Percentiles rank a stretch among this genome's conserved stretches.
Conservation (phyloP, 1,140 invertebrate species). For the Helicoverpa zea region DNA sequence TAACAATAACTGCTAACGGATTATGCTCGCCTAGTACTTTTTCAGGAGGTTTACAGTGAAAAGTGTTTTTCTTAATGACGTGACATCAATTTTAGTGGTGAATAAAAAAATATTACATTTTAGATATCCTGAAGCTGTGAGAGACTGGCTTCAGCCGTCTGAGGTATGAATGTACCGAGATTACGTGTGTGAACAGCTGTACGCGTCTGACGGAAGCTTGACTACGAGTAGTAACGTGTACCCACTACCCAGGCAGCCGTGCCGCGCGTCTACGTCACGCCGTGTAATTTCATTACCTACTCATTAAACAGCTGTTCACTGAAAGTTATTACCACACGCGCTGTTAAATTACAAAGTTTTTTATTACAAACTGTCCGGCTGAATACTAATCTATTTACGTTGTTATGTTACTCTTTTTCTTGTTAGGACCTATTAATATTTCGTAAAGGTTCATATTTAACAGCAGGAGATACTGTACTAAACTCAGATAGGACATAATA, state of each 20-base stretch:
- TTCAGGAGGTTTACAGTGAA: constrained; percentile 69
- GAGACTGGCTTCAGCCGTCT: too few relatives aligned
- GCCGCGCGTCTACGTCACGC: background rate
- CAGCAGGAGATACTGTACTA: too few relatives aligned
- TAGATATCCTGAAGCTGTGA: background rate
- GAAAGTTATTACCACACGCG: constrained; percentile 1
- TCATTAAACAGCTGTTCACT: constrained; percentile 18
- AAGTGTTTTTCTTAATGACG: constrained; percentile 69
- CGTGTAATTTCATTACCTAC: background rate
- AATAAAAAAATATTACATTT: background rate
- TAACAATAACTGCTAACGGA: constrained; percentile 69
- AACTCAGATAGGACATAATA: too few relatives aligned
- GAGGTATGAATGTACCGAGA: too few relatives aligned
- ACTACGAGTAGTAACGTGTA: background rate
- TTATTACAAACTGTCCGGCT: background rate
- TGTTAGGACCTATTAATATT: too few relatives aligned
- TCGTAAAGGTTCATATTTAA: too few relatives aligned
- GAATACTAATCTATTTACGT: background rate
- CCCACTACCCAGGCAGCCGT: background rate
- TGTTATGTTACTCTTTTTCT: background rate
- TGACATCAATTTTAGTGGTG: constrained; percentile 29
- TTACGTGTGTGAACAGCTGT: too few relatives aligned
- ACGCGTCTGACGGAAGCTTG: background rate
- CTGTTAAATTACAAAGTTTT: background rate
- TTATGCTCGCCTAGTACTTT: constrained; percentile 78